Evolutionary conservation across 1,140 invertebrate species (phyloP).

Genomic region (Trinorchestia longiramus): DNA sequence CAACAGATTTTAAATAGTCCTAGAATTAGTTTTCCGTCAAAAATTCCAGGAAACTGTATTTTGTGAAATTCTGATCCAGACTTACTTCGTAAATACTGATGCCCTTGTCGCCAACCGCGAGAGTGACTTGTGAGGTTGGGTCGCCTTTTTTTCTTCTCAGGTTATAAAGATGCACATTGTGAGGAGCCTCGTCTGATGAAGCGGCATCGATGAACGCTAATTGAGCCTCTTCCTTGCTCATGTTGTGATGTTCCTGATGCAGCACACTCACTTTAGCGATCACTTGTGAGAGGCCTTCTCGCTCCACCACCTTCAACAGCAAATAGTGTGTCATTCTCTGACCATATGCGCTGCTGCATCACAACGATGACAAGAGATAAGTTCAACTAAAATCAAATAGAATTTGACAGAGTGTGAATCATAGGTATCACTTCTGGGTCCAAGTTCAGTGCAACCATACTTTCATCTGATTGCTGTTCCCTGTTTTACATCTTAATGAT

Average conservation of each 20-base stretch:
- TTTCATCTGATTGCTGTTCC: background rate
- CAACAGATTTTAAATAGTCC: background rate
- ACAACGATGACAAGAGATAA: background rate
- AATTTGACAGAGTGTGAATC: background rate
- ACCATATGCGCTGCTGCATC: background rate
- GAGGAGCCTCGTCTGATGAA: slow-evolving; percentile 84
- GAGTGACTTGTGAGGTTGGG: slow-evolving; percentile 73
- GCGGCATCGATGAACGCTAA: slow-evolving; percentile 89
- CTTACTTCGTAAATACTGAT: slow-evolving; percentile 80
- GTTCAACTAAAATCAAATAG: background rate
- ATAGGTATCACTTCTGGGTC: background rate
- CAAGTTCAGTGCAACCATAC: no score
- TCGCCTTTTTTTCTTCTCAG: slow-evolving; percentile 84
- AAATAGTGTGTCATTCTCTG: slow-evolving; percentile 45
- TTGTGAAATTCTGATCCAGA: background rate
- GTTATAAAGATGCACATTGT: slow-evolving; percentile 92
- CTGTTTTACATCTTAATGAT: no score
- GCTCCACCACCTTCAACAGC: slow-evolving; percentile 71
- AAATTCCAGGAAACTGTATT: background rate
- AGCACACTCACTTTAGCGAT: slow-evolving; percentile 75
- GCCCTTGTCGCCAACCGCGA: slow-evolving; percentile 87
- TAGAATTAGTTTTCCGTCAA: background rate
- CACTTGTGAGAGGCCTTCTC: slow-evolving; percentile 76
- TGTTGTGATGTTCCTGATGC: slow-evolving; percentile 81
- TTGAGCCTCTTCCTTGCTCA: slow-evolving; percentile 83